These are phyloP conservation scores for Chondrosia reniformis DNA, from an alignment of 37 sponge, comb jelly and placozoan species.

Conservation along the genomic window DNA sequence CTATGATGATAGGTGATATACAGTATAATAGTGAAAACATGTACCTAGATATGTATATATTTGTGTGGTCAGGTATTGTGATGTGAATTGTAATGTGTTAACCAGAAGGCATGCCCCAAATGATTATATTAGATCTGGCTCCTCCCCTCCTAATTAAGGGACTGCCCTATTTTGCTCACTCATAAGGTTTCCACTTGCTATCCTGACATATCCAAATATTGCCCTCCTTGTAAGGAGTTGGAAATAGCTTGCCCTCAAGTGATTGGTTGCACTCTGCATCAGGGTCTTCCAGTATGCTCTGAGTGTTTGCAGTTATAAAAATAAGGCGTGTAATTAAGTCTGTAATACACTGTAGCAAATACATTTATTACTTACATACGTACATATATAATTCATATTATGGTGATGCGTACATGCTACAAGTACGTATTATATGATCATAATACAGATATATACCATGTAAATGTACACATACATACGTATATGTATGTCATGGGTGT, in stretches of 20 bases:
- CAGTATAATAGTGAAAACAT: background rate
- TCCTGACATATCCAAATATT: conserved; percentile 17
- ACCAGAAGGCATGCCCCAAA: no score
- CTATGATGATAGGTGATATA: background rate
- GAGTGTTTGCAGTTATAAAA: background rate
- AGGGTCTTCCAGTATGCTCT: background rate
- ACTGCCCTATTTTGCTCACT: conserved; percentile 14
- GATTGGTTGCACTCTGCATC: background rate
- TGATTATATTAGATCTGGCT: no score
- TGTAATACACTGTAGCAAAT: background rate
- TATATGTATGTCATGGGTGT: no score
- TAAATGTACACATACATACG: no score
- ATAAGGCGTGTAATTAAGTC: background rate
- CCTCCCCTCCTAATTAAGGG: no score
- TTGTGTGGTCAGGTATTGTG: no score
- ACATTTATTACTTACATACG: background rate
- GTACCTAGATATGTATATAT: no score
- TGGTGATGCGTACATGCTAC: no score
- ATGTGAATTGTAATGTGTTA: no score
- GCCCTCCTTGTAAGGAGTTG: background rate
- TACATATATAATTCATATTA: no score
- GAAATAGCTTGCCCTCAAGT: background rate
- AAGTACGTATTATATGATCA: no score
- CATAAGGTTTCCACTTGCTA: conserved; percentile 25
- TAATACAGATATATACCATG: no score